Conservation (phyloP, 2,888 invertebrate genomes). For the Hemistola chrysoprasaria region DNA sequence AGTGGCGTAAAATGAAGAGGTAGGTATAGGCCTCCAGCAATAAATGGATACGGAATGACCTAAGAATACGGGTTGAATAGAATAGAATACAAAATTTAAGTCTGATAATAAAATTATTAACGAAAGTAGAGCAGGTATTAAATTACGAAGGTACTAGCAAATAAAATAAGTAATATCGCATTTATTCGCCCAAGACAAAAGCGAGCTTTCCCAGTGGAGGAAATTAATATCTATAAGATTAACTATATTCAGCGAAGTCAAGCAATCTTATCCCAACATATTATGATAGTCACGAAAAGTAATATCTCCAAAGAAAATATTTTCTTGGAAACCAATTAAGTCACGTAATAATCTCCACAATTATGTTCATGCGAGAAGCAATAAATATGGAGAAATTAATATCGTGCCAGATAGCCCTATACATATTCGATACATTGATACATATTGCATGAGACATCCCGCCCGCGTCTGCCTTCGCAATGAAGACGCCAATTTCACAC, state of each 20-base stretch:
- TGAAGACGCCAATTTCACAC: slow-evolving; percentile 60
- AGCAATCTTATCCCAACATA: slow-evolving; percentile 3
- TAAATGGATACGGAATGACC: too few species aligned
- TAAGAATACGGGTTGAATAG: too few species aligned
- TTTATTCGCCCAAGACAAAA: background rate
- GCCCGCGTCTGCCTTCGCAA: slow-evolving; percentile 37
- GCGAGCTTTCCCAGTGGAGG: too few species aligned
- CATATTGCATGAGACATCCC: slow-evolving; percentile 49
- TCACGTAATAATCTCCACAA: slow-evolving; percentile 26
- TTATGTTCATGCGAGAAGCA: slow-evolving; percentile 30
- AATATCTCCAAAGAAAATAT: slow-evolving; percentile 11
- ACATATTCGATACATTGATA: slow-evolving; percentile 34
- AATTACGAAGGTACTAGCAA: slow-evolving; percentile 4
- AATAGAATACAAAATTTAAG: too few species aligned
- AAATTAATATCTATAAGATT: background rate
- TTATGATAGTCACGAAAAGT: slow-evolving; percentile 1
- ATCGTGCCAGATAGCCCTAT: slow-evolving; percentile 29
- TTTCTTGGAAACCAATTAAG: slow-evolving; percentile 19
- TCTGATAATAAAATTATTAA: too few species aligned
- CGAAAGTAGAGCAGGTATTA: slow-evolving; percentile 1
- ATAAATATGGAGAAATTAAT: slow-evolving; percentile 37
- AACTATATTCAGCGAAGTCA: background rate
- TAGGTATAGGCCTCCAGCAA: too few species aligned
- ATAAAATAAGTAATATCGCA: slow-evolving; percentile 2
- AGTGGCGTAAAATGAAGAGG: too few species aligned